Evolutionary conservation across 2,888 invertebrate species (phyloP), one percentile per base, ranked within the genome.

Genomic region (Tanypteryx hageni): DNA sequence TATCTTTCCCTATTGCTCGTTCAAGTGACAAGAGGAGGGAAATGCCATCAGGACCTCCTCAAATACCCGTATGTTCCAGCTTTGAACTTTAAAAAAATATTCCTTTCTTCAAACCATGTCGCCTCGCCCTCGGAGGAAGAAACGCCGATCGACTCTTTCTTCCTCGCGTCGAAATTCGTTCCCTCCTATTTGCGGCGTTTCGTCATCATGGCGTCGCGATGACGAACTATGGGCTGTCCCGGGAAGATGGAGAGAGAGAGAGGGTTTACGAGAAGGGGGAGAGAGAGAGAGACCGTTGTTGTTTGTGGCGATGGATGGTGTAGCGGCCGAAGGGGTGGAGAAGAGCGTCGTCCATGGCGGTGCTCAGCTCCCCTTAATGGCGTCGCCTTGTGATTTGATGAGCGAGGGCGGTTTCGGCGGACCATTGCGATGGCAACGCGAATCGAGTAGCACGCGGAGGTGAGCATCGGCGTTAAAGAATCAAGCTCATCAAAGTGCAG

Each of bases 351-450:
- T 44, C 44, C 44, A 44, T 44, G 44, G 44, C 44, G 64, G 59
- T 27, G 86, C 27, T 86, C 59, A 14, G 86, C 59, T 86, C 14
- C 64, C 64, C 64, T 64, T 89, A 89, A 89, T 89, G 89, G 89
- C 89, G 89, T n/a, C 89, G 89, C 89, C 89, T 89, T 68, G 89
- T 89, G 89, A 64, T 89, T 89, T 89, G 89, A 89, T 44, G 89
- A 44, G 89, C 83, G 83, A 57, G n/a, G 44, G 44, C 44, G 44
- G 44, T 44, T 44, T 44, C 44, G 44, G 44, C 44, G 44, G 44
- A 44, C 44, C 3, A 44, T 44, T 44, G 44, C 44, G 44, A 44
- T 44, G 44, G 44, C 44, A 44, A 44, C 44, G 44, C 44, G 44
- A 44, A 44, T 44, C 5, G 44, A 5, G 44, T 44, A 44, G 44